Base-by-base conservation (phyloP, 2,888 invertebrate species). In the Eupelmus urozonus region DNA sequence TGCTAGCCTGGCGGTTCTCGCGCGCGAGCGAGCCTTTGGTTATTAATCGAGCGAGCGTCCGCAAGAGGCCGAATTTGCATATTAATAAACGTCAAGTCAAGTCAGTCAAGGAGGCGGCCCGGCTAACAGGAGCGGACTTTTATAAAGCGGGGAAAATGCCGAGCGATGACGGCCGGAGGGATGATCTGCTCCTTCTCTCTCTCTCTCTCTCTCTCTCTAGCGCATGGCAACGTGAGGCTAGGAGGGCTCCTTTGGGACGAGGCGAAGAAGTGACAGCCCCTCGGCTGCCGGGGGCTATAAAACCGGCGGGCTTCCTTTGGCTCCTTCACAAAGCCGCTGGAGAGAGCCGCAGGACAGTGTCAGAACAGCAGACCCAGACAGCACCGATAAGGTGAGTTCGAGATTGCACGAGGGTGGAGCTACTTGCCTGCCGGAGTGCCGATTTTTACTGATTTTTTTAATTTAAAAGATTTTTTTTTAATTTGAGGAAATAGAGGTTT, bases 61-160 rank as follows among this genome's bases (percentile, higher is more conserved):
- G 45, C 9, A 16, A 13, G 45, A 45, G 45, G 84, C 82, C 59
- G 71, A 53, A 87, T 87, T 87, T 85, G 80, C 87, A 87, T 87
- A 84, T 86, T 87, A 87, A 87, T 87, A 82, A 85, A 82, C 79
- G 76, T 75, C 67, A 76, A 69, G 63, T 76, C 76, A 34, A 65
- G 82, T 83, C 83, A 82, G 80, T 84, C 84, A 80, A 80, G 76
- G 76, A 77, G 80, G 69, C 60, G 73, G 62, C 69, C n/a, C 78
- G 80, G 78, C 81, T 79, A 79, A 80, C 79, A 57, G 67, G 80
- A 83, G 76, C 78, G 83, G 82, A 82, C 79, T 40, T 53, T 11
- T 70, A 11, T 49, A 53, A 34, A 49, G 63, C 27, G 27, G 18
- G 45, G 16, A 45, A 34, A 34, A 34, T 42, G 25, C 45, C 27